These are phyloP conservation scores for Philereme vetulata DNA, from an alignment of 2,888 invertebrate genomes.

Conservation along the genomic window DNA sequence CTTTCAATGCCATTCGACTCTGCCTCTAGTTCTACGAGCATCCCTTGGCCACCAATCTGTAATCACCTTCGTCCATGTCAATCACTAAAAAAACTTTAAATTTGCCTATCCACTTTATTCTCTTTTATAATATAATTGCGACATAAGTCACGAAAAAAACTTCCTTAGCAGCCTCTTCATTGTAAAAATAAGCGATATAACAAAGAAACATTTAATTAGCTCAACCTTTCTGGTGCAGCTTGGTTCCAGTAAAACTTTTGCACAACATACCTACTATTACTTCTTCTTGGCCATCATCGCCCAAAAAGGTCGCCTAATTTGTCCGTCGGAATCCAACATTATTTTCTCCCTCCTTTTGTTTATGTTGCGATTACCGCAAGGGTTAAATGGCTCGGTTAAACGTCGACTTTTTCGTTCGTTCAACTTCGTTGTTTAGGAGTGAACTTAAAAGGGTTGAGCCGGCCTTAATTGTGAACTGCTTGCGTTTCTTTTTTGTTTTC, in stretches of 20 bases:
- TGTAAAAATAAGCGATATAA: no score
- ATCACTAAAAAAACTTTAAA: no score
- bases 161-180: no score
- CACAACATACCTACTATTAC: conserved; percentile 3
- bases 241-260: conserved; percentile 8
- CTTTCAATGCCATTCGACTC: no score
- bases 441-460: conserved; percentile 75
- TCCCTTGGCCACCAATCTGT: no score
- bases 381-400: conserved; percentile 78
- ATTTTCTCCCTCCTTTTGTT: conserved; percentile 76
- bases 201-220: background rate
- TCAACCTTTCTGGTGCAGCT: background rate
- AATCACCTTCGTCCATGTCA: no score
- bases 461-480: conserved; percentile 72
- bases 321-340: conserved; percentile 79
- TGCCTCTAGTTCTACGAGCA: no score
- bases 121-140: no score
- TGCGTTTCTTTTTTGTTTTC: conserved; percentile 64
- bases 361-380: conserved; percentile 78
- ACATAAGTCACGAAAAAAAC: no score
- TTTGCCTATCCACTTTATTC: no score
- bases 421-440: conserved; percentile 70
- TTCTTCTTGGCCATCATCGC: conserved; percentile 43
- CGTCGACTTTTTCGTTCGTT: conserved; percentile 75
- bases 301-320: conserved; percentile 80